Base-by-base conservation (phyloP, 1,140 invertebrate genomes). In the Battus philenor region DNA sequence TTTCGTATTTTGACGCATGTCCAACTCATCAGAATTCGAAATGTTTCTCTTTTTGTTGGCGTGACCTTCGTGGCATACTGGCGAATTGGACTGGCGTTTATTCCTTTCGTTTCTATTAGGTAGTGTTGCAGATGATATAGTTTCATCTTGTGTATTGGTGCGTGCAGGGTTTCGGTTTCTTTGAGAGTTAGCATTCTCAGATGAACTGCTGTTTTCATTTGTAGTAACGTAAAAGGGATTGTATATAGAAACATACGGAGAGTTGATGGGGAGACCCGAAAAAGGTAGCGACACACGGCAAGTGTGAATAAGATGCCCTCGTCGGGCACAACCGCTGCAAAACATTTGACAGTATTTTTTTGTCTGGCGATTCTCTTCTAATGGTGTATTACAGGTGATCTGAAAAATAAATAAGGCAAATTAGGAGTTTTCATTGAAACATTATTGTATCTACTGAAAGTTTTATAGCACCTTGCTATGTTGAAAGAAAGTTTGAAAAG, bases 321-420 rank as follows among this genome's bases (percentile, higher is more conserved):
- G 76, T 9, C 75, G 80, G 1, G 88, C 81, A 50, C 91, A 93
- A 33, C 90, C 88, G 48, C 90, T 91, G 66, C 91, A 93, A 57
- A 82, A 87, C 10, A 88, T 61, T 26, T 78, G 54, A 34, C 79
- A 36, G 32, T 72, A 69, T 31, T 80, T 84, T 44, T 79, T 75
- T 7, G 66, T 65, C 16, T 74, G 67, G 17, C 50, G 65, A 16
- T 68, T 79, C 33, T 75, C 65, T 20, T 71, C 68, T 17, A 88
- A 60, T 1, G 62, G 58, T 6, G 58, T 70, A 47, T 84, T 81
- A 8, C 51, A 59, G 36, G 72, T 67, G 12, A 83, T 83, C 87
- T 89, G 56, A 29, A 41, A n/a, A 61, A 30, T 29, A 46, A 38
- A 20, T 20, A 20, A n/a, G n/a, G n/a, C n/a, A n/a, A n/a, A n/a